Evolutionary conservation across 1,140 invertebrate species (phyloP), one percentile per base, ranked within the genome.

Genomic region (Tetraneura akinire): DNA sequence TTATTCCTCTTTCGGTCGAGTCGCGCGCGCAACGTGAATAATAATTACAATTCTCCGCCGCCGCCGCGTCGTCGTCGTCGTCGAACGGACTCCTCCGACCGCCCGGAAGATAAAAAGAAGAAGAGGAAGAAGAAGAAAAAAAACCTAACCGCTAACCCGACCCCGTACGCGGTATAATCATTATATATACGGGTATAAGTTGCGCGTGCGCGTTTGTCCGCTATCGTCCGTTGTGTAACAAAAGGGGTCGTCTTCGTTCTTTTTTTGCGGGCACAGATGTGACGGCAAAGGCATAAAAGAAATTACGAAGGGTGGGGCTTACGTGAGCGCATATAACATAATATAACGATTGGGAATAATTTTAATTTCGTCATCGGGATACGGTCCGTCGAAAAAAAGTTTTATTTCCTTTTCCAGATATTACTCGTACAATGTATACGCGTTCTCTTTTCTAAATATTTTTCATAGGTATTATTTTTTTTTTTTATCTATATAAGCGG

Each of bases 291-390:
- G 55, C 47, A 60, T 78, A 47, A 29, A 55, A 47, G 9, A 62
- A 45, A 47, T 47, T 45, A 62, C 51, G 10, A 78, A n/a, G 55
- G 55, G 74, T 47, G 74, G 74, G 23, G 42, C 74, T 37, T 62
- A 57, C 14, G 13, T 4, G 2, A 6, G 10, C 23, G 32, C 13
- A 60, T 60, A 37, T 37, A 37, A 4, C 8, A 37, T 37, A 3
- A 37, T 51, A 62, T 78, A 78, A 62, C 45, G 74, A 78, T 78
- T 60, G 55, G 74, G 23, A 47, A 62, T 62, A 62, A 78, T 78
- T 78, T 78, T 78, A 74, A 74, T 74, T 74, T 74, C 71, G 45
- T 60, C 71, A 57, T 60, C 73, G 53, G 8, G 8, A 76, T 57
- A 76, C n/a, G n/a, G 32, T 29, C 71, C 18, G 51, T 45, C 14